phyloP scores from a whole-genome alignment of 2,888 invertebrate genomes.

The Nebria brevicollis region DNA sequence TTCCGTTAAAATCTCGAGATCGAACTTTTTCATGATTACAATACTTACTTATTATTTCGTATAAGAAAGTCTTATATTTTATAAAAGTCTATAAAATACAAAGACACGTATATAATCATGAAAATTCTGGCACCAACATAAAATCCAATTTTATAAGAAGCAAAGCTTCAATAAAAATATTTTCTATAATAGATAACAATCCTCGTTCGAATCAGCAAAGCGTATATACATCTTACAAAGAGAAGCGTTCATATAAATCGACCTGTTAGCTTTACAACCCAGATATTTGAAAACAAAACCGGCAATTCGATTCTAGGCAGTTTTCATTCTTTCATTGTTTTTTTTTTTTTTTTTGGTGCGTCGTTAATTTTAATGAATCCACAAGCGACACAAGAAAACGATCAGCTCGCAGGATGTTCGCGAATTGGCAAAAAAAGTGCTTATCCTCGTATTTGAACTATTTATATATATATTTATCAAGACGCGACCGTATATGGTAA shows the following conservation, averaged over 20 bases:
- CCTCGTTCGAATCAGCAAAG: not conserved
- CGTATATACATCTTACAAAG: not conserved
- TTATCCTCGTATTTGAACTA: constrained; percentile 32
- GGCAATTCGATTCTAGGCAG: not conserved
- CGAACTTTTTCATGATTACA: no score
- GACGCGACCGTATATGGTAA: constrained; percentile 36
- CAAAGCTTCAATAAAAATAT: not conserved
- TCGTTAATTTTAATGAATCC: constrained; percentile 18
- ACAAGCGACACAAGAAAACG: constrained; percentile 2
- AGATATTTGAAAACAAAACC: not conserved
- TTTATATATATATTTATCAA: constrained; percentile 25
- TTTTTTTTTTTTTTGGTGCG: not conserved
- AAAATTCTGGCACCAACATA: not conserved
- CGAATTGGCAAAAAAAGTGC: constrained; percentile 4
- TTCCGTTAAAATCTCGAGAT: no score
- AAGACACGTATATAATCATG: no score
- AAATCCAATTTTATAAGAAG: not conserved
- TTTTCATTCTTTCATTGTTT: not conserved
- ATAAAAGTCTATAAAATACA: no score
- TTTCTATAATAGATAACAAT: constrained; percentile 10
- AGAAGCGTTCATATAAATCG: not conserved
- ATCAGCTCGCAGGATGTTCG: not conserved
- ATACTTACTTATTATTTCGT: not conserved
- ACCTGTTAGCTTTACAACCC: not conserved
- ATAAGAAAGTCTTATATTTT: not conserved